Evolutionary conservation across 2,888 invertebrate genomes (phyloP).

Genomic region (Pegoplata infirma): DNA sequence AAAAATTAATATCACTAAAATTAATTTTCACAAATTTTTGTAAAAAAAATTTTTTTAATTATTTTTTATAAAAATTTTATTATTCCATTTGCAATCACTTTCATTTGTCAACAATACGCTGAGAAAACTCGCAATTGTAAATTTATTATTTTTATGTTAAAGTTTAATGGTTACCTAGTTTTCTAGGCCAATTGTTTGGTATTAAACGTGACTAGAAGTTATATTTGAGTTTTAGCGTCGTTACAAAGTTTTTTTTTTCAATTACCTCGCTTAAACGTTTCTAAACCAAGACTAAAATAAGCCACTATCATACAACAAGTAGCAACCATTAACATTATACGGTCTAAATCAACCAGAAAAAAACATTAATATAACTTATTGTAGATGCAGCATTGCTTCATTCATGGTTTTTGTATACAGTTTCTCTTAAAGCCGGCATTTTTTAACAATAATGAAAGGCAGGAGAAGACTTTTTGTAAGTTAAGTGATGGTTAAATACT

Average conservation of each 20-base stretch:
- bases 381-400: slow-evolving; percentile 20
- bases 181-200: slow-evolving; percentile 46
- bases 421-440: slow-evolving; percentile 28
- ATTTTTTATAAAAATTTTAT: slow-evolving; percentile 3
- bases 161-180: slow-evolving; percentile 38
- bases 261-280: slow-evolving; percentile 56
- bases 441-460: not conserved
- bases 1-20: not conserved
- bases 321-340: not conserved
- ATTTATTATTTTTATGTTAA: not conserved
- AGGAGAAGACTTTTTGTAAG: not conserved
- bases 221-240: not conserved
- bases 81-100: slow-evolving; percentile 19
- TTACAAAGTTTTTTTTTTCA: slow-evolving; percentile 22
- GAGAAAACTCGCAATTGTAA: slow-evolving; percentile 9
- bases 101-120: slow-evolving; percentile 18
- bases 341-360: slow-evolving; percentile 20
- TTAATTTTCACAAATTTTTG: not conserved
- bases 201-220: slow-evolving; percentile 34
- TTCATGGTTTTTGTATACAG: not conserved
- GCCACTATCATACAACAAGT: not conserved
- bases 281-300: slow-evolving; percentile 53
- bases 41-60: too few relatives aligned
- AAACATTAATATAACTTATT: slow-evolving; percentile 18
- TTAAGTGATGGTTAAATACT: not conserved